A percentile compares a stretch with the other conserved stretches of the same genome.
These are phyloP conservation scores for Aphodius granarius DNA, from an alignment of 2,888 invertebrate species.

Conservation along the genomic window DNA sequence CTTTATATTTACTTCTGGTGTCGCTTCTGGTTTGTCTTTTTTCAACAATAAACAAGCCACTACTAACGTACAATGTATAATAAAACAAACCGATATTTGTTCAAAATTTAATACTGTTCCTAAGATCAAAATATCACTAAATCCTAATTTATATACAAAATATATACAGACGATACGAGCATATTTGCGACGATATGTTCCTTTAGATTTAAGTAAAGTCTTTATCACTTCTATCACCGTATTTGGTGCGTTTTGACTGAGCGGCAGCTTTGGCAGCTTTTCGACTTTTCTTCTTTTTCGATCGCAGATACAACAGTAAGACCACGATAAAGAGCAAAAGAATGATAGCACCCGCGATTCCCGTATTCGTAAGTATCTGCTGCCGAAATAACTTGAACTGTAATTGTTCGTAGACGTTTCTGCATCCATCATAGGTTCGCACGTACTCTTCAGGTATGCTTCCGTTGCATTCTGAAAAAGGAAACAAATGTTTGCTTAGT, in stretches of 20 bases:
- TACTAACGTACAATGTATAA: neutral
- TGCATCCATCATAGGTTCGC: constrained; percentile 27
- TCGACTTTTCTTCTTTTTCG: neutral
- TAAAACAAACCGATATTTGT: neutral
- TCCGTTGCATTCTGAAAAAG: constrained; percentile 28
- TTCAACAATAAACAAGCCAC: too few species aligned
- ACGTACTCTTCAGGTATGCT: constrained; percentile 26
- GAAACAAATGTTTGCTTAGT: neutral
- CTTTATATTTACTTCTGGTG: too few species aligned
- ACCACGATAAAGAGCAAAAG: constrained; percentile 11
- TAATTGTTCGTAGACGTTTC: constrained; percentile 25
- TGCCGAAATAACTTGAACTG: constrained; percentile 12
- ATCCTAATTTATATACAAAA: neutral
- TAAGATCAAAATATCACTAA: neutral
- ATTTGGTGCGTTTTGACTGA: neutral
- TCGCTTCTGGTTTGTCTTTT: too few species aligned
- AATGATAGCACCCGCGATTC: constrained; percentile 17
- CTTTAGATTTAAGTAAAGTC: neutral
- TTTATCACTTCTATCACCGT: neutral
- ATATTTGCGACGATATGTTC: neutral
- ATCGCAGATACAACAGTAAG: constrained; percentile 3
- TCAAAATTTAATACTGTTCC: neutral
- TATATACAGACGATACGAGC: neutral
- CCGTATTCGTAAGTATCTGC: constrained; percentile 20
- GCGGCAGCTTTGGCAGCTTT: neutral